A percentile compares a stretch with the other conserved stretches of the same genome.
phyloP scores from a whole-genome alignment of 2,888 invertebrate genomes.

The Neria commutata region DNA sequence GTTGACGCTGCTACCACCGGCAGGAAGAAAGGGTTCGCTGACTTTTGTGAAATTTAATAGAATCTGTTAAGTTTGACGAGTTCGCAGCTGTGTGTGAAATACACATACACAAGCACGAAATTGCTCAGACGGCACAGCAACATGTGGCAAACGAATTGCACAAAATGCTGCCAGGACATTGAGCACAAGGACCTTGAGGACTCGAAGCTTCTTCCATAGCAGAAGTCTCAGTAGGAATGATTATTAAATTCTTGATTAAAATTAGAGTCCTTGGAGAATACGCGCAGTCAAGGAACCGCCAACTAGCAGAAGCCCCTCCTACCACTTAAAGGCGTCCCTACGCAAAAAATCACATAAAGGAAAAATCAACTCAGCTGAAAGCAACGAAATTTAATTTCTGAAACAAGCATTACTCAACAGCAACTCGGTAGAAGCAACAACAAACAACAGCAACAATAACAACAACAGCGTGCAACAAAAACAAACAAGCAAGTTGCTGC shows the following conservation, averaged over 20 bases:
- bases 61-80: constrained; percentile 39
- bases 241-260: too few relatives aligned
- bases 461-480: neutral
- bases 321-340: neutral
- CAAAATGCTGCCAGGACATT: too few relatives aligned
- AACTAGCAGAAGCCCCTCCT: neutral
- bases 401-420: constrained; percentile 26
- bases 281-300: too few relatives aligned
- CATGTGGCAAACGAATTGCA: too few relatives aligned
- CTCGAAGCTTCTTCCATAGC: too few relatives aligned
- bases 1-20: neutral
- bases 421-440: neutral
- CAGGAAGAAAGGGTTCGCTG: neutral
- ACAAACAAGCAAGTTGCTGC: neutral
- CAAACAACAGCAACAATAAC: neutral
- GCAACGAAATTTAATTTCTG: constrained; percentile 33
- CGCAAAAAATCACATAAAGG: constrained; percentile 13
- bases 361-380: constrained; percentile 34
- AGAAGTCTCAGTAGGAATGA: too few relatives aligned
- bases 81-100: constrained; percentile 36
- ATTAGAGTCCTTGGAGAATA: too few relatives aligned
- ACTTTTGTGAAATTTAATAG: constrained; percentile 29
- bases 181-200: too few relatives aligned
- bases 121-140: too few relatives aligned
- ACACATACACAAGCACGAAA: constrained; percentile 22